Evolutionary conservation across 2,113 vertebrate species (phyloP).

Genomic region (Hipposideros armiger): DNA sequence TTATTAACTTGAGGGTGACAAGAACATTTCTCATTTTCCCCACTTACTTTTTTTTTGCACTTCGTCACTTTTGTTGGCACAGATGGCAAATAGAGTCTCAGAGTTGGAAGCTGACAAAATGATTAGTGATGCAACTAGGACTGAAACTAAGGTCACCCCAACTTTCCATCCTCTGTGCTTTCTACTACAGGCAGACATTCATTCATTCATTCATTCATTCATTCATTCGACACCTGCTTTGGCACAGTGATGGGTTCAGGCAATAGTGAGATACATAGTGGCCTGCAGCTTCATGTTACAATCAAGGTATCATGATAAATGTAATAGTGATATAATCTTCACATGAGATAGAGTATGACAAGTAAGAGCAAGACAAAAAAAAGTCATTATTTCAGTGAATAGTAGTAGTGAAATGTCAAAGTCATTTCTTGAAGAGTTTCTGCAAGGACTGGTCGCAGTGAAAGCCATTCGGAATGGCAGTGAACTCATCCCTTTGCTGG

Average conservation of each 20-base stretch:
- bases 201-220: neutral
- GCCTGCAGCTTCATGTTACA: neutral
- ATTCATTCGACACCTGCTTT: neutral
- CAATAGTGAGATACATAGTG: neutral
- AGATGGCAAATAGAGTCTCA: slow-evolving; percentile 43
- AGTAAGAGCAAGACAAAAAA: neutral
- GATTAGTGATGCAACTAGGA: neutral
- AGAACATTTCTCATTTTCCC: slow-evolving; percentile 62
- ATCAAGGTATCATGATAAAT: neutral
- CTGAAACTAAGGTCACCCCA: slow-evolving; percentile 3
- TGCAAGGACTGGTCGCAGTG: neutral
- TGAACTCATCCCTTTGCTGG: neutral
- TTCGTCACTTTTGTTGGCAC: slow-evolving; percentile 53
- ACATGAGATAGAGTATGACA: neutral
- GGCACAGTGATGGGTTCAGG: neutral
- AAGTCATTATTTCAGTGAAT: neutral
- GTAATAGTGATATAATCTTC: neutral
- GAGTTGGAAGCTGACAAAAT: slow-evolving; percentile 35
- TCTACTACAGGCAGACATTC: neutral
- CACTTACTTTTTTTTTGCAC: neutral
- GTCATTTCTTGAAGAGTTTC: neutral
- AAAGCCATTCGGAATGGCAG: neutral
- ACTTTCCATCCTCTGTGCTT: neutral
- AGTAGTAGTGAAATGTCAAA: neutral
- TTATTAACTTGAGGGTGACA: slow-evolving; percentile 65